Conservation (phyloP, 2,797 vertebrate species). For the Triplophysa bombifrons region DNA sequence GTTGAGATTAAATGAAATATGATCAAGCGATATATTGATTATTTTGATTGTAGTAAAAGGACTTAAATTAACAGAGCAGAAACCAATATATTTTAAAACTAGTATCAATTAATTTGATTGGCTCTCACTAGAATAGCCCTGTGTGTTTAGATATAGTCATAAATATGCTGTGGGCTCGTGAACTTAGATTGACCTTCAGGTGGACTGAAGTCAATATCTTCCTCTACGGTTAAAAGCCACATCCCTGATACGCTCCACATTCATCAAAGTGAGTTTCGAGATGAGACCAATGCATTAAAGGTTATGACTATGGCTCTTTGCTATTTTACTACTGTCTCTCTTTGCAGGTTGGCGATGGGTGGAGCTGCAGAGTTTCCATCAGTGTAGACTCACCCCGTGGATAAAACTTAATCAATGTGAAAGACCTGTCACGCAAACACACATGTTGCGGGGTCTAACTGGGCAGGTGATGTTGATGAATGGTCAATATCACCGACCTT, state of each 20-base stretch:
- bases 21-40: background rate
- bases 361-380: background rate
- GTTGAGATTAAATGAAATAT: slow-evolving; percentile 9
- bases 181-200: slow-evolving; percentile 68
- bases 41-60: slow-evolving; percentile 36
- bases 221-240: slow-evolving; percentile 67
- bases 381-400: background rate
- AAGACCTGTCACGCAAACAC: slow-evolving; percentile 17
- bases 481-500: slow-evolving; percentile 35
- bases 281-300: slow-evolving; percentile 59
- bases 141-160: slow-evolving; percentile 65
- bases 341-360: slow-evolving; percentile 25
- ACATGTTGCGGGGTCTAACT: slow-evolving; percentile 5
- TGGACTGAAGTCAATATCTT: slow-evolving; percentile 64
- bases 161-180: slow-evolving; percentile 69
- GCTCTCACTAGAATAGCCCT: slow-evolving; percentile 40
- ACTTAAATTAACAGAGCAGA: slow-evolving; percentile 42
- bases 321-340: slow-evolving; percentile 43
- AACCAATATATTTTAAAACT: slow-evolving; percentile 23
- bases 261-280: slow-evolving; percentile 57
- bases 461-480: slow-evolving; percentile 29
- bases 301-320: slow-evolving; percentile 45
- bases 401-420: slow-evolving; percentile 49
- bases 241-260: slow-evolving; percentile 64
- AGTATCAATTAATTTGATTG: slow-evolving; percentile 56